Evolutionary conservation across 2,888 invertebrate species (phyloP), one percentile per base, ranked within the genome.

Genomic region (Diarsia dahlii): DNA sequence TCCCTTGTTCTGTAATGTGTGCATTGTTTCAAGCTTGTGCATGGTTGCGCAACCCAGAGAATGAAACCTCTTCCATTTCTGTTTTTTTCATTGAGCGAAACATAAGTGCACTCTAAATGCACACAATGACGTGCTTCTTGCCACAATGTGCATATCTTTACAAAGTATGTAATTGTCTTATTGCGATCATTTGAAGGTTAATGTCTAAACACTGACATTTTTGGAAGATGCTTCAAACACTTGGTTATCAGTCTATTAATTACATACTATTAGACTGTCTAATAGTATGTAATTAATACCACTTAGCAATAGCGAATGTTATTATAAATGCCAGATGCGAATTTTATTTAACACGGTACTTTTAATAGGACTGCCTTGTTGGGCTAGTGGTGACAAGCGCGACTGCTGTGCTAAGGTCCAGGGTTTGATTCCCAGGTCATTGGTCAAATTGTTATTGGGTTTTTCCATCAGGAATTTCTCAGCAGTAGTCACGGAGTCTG

Each of bases 311-410:
- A n/a, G 84, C 84, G 84, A 84, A 63, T 77, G 63, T 63, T 23
- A 63, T 23, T 28, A 60, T 68, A 64, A 65, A 52, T 81, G 85
- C 82, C 34, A 48, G 3, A 34, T 78, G 84, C 84, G 84, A 84
- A 72, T 74, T 74, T 64, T 50, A 9, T 48, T 67, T n/a, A 54
- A 66, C 56, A 48, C 39, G 6, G n/a, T 60, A 65, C 28, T 18
- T 28, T 39, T 56, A 64, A 54, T 12, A 39, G 39, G 39, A 39
- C 39, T 39, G 8, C 39, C 39, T 39, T 39, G 39, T 39, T 39
- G 8, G 39, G 5, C 39, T 39, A 39, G 39, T 39, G 8, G 39
- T 8, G 8, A 39, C 39, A 39, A 39, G 8, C 39, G 39, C 39
- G 39, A 39, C 39, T 39, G 39, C 39, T 39, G 39, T 39, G 39